Conservation (phyloP, 1,140 invertebrate species). For the Drosophila ercepeae region DNA sequence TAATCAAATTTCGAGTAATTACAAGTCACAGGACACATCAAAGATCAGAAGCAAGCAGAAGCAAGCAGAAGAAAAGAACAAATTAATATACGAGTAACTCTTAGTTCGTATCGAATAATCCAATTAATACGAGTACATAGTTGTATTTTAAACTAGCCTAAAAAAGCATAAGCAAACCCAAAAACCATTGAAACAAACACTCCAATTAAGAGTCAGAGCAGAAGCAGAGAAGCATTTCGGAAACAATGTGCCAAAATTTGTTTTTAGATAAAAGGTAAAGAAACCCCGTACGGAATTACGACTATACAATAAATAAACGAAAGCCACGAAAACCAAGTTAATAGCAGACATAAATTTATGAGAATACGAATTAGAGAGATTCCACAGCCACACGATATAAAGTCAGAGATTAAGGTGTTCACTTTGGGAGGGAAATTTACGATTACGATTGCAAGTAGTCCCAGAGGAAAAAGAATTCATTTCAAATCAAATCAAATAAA, state of each 20-base stretch:
- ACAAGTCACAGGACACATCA: conserved; percentile 8
- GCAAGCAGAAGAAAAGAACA: conserved; percentile 56
- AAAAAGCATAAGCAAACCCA: conserved; percentile 37
- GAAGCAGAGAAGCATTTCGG: conserved; percentile 54
- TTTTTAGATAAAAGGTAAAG: conserved; percentile 62
- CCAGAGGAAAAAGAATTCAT: conserved; percentile 16
- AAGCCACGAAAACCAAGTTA: conserved; percentile 42
- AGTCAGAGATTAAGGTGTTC: conserved; percentile 42
- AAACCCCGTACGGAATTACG: conserved; percentile 55
- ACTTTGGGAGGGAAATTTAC: conserved; percentile 16
- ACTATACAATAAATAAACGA: conserved; percentile 64
- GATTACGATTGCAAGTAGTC: too few species aligned
- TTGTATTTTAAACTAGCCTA: conserved; percentile 75
- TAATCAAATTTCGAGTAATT: conserved; percentile 71
- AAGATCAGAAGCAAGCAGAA: conserved; percentile 47
- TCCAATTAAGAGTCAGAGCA: conserved; percentile 18
- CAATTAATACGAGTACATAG: conserved; percentile 64
- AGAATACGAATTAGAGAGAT: conserved; percentile 36
- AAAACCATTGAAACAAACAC: conserved; percentile 45
- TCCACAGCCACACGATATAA: conserved; percentile 27
- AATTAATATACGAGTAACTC: conserved; percentile 64
- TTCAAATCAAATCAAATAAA: conserved; percentile 33
- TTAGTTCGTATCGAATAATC: conserved; percentile 70
- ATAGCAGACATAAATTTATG: conserved; percentile 49
- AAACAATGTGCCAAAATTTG: conserved; percentile 80